Evolutionary conservation across 2,113 vertebrate genomes (phyloP), one percentile per base, ranked within the genome.

Genomic region (Lucifuga dentata): DNA sequence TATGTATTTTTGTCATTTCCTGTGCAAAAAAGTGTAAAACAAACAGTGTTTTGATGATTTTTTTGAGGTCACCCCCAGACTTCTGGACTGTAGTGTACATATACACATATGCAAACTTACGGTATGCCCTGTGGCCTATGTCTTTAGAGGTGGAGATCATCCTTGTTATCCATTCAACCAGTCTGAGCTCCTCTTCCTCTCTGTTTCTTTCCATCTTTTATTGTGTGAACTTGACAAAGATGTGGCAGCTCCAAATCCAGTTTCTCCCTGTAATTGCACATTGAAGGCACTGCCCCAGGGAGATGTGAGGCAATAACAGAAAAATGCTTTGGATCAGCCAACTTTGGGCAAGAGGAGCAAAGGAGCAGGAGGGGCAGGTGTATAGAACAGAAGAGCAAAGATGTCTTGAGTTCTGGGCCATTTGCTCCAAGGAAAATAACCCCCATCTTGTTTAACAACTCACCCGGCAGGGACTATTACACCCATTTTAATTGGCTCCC

Each of bases 391-490:
- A 81, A 81, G 86, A 85, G 80, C 81, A 83, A 85, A 87, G 78
- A 84, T 82, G 85, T 90, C 88, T 92, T 84, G 75, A 84, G 92
- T 95, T 95, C 94, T 94, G 92, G 83, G 55, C 93, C 84, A 87
- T 93, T 95, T 93, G 92, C 89, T 94, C 86, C 86, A 90, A 93
- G 92, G 93, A 95, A 93, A 94, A 94, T 95, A 94, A 95, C 94
- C 94, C 93, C 93, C 90, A 92, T 94, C 93, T 94, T 94, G 93
- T 95, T 95, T 94, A 95, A 94, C 94, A 94, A 90, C 94, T 91
- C 92, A 90, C 92, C 89, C 93, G 90, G 89, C 92, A 93, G 93
- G 93, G 89, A 87, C 93, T 92, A 95, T 95, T 93, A 93, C 89
- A 88, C 90, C 90, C 81, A 76, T 90, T 94, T 95, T 95, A 95